Base-by-base conservation (phyloP, 2,888 invertebrate genomes). In the Acronicta alni region DNA sequence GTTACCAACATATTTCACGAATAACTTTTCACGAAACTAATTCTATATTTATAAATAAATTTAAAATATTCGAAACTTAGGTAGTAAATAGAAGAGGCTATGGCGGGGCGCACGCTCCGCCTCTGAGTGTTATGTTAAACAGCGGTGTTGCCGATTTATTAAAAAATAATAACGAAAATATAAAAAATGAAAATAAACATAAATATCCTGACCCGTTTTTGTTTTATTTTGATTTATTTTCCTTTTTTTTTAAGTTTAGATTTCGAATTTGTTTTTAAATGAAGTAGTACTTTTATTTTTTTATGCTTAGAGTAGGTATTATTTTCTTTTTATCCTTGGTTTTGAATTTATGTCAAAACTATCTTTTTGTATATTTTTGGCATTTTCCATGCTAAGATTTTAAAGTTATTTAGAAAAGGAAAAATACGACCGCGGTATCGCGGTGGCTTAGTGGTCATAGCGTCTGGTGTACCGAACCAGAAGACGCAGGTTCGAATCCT, bases 141-240 rank as follows among this genome's bases (percentile, higher is more conserved):
- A 52, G 63, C 70, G 63, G 67, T 61, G 57, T 64, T 59, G 69
- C 69, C 66, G 63, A 59, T 69, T 70, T 64, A 56, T 64, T 73
- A 44, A 37, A 44, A 61, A 64, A 60, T 52, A 51, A 51, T 68
- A 67, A 57, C 42, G 55, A 58, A 60, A 60, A 71, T 38, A 60
- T 52, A 46, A 63, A 72, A 67, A 54, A 30, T 32, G 18, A 49
- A 57, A 77, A 77, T 62, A 75, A 61, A 77, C 43, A 67, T 52
- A 63, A 57, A 54, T 63, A 63, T 46, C 39, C 8, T 39, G 41
- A 67, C 35, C 43, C 44, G 39, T 47, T 74, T 75, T 75, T 63
- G 61, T 75, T 75, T 75, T 71, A 65, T 77, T 77, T 71, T 71
- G 7, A 60, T 72, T 75, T 51, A 44, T 12, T 55, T 62, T 56